These are phyloP conservation scores for Indri indri DNA, from an alignment of 2,113 vertebrate species.

Conservation along the genomic window DNA sequence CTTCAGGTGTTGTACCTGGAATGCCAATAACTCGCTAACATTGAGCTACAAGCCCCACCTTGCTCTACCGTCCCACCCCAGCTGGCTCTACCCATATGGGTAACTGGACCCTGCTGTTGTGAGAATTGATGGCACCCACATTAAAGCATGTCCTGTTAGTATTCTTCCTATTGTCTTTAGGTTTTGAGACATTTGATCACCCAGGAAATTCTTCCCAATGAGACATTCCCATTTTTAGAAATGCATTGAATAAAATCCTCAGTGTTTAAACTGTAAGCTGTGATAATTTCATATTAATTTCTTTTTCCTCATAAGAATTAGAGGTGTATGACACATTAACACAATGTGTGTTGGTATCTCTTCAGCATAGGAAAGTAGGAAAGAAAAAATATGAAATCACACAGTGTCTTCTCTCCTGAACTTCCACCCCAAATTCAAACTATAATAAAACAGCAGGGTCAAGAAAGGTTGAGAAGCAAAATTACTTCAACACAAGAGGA, in stretches of 20 bases:
- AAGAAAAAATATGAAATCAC: not conserved
- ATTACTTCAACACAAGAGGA: not conserved
- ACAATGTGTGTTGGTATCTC: rapidly evolving
- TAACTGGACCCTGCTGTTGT: not conserved
- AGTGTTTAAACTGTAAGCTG: not conserved
- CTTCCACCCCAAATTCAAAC: not conserved
- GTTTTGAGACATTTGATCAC: not conserved
- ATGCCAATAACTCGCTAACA: rapidly evolving
- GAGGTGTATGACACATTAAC: not conserved
- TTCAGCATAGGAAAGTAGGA: not conserved
- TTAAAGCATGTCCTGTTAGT: not conserved
- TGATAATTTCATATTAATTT: not conserved
- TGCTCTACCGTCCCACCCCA: rapidly evolving
- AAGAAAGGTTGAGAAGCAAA: not conserved
- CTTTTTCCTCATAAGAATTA: not conserved
- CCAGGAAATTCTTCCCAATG: not conserved
- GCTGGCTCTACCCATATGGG: rapidly evolving
- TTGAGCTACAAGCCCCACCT: rapidly evolving
- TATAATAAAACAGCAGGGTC: not conserved
- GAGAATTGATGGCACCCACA: not conserved
- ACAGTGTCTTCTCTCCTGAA: not conserved
- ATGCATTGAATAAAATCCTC: not conserved
- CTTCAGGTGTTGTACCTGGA: not conserved
- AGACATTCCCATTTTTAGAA: not conserved
- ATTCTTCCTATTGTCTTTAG: not conserved